Base-by-base conservation (phyloP, 1,140 invertebrate genomes). In the Euura saliciscinereae region DNA sequence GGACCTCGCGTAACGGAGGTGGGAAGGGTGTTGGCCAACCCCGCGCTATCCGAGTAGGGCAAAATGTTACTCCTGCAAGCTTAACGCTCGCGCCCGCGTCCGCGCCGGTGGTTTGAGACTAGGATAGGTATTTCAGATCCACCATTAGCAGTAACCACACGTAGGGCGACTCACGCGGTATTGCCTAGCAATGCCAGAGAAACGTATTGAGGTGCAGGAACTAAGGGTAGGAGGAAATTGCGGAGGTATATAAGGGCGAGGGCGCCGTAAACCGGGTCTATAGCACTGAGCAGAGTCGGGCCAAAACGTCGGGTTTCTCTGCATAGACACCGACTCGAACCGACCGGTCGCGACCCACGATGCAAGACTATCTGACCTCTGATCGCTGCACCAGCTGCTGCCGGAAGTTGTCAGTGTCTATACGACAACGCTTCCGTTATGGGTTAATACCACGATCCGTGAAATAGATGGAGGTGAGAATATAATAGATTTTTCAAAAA, bases 71-170 rank as follows among this genome's bases (percentile, higher is more conserved):
- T 6, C 51, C 13, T 59, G 51, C 51, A 59, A 59, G 51, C 51
- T 59, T n/a, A 28, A 28, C 28, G 28, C 28, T 28, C 28, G 28
- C 28, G 28, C 28, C 28, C 28, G 28, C 28, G 28, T 28, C 28
- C 28, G 28, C 8, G 3, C 51, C 13, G 13, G 3, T 59, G 8
- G 13, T 8, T 59, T 28, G 28, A 28, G 28, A 28, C 28, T 28
- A 28, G 28, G 28, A 28, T 59, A 59, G 51, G 51, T 59, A 59
- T 59, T 59, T n/a, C 8, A 59, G 5, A 59, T 59, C 51, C 51
- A n/a, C 51, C 51, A 59, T 59, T 59, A 59, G 6, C 51, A 59
- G 51, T 59, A 59, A 59, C 51, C 51, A 59, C 51, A 59, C 51
- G 51, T 59, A 59, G 3, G 51, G 51, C 51, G 3, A 8, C 3